Conservation (phyloP, 1,140 invertebrate genomes). For the Drosophila suzukii region DNA sequence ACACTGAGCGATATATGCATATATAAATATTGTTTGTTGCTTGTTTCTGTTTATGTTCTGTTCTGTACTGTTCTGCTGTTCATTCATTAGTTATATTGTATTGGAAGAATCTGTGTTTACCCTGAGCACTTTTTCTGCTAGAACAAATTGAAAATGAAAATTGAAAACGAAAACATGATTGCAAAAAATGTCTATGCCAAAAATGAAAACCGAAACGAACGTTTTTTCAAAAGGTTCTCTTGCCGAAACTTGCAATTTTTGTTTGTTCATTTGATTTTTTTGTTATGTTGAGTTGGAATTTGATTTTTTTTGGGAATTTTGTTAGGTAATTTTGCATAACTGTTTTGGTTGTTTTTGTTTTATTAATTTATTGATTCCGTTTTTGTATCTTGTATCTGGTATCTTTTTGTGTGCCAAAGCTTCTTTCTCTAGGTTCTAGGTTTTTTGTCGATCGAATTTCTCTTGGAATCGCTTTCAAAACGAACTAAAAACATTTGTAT, state of each 20-base stretch:
- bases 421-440: conserved; percentile 29
- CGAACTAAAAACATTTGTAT: conserved; percentile 44
- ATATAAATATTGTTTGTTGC: conserved; percentile 71
- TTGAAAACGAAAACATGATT: conserved; percentile 25
- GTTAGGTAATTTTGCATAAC: conserved; percentile 27
- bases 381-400: conserved; percentile 14
- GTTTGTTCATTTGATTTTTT: conserved; percentile 2
- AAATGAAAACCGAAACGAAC: conserved; percentile 63
- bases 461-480: conserved; percentile 37
- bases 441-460: conserved; percentile 23
- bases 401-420: conserved; percentile 73
- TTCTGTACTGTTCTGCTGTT: conserved; percentile 41
- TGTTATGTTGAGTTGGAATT: conserved; percentile 42
- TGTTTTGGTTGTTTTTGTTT: conserved; percentile 30
- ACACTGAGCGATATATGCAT: conserved; percentile 56
- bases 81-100: conserved; percentile 73
- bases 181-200: conserved; percentile 48
- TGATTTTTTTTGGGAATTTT: conserved; percentile 35
- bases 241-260: conserved; percentile 74
- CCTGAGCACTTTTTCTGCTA: conserved; percentile 82
- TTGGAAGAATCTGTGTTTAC: conserved; percentile 82
- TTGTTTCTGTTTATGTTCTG: conserved; percentile 31
- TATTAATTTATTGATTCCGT: conserved; percentile 24
- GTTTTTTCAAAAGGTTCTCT: conserved; percentile 34
- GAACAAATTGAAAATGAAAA: conserved; percentile 60